Conservation (phyloP, 2,888 invertebrate species). For the Ischnura elegans region DNA sequence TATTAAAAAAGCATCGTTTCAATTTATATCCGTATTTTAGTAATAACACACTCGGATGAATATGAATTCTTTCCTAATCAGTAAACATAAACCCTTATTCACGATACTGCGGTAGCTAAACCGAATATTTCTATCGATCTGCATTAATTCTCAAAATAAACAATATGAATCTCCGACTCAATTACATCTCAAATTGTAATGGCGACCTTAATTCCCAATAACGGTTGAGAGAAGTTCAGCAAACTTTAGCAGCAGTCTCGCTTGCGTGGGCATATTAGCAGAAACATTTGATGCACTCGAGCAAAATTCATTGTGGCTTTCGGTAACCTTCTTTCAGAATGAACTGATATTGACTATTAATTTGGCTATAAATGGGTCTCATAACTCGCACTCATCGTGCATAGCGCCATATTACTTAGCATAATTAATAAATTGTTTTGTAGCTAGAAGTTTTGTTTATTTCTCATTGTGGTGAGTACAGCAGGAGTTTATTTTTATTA, state of each 20-base stretch:
- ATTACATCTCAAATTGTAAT: neutral
- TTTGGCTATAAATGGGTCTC: no score
- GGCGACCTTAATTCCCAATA: constrained; percentile 32
- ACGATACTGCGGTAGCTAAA: neutral
- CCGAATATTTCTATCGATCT: neutral
- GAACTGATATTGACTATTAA: neutral
- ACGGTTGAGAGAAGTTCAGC: constrained; percentile 21
- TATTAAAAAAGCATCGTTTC: no score
- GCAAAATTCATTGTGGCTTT: neutral
- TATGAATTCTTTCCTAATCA: neutral
- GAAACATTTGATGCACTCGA: neutral
- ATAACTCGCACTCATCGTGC: no score
- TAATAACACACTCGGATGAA: neutral
- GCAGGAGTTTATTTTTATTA: no score
- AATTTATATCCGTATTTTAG: no score
- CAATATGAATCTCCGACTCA: neutral
- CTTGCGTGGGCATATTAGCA: constrained; percentile 46
- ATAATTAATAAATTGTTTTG: no score
- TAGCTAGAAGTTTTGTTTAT: no score
- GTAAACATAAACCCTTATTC: neutral
- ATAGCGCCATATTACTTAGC: no score
- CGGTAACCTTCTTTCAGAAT: neutral
- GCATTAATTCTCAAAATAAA: neutral
- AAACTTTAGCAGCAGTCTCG: constrained; percentile 33
- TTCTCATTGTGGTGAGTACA: no score